Base-by-base conservation (phyloP, 2,888 invertebrate genomes). In the Morinoia aosen region DNA sequence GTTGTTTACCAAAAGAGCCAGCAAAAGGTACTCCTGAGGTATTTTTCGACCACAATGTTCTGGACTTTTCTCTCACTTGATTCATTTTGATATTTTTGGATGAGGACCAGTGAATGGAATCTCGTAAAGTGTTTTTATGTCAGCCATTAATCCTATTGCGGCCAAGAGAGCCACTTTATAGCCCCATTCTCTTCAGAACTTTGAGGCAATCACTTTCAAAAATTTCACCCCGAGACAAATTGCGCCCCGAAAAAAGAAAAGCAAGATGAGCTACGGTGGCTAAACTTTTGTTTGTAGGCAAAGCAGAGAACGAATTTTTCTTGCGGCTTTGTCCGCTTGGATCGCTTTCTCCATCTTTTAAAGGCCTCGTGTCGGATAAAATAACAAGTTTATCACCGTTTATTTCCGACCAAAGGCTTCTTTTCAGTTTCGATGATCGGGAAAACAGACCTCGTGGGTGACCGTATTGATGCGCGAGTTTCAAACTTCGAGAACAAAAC, bases 61-160 rank as follows among this genome's bases (percentile, higher is more conserved):
- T 57, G 48, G 48, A 93, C 25, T 93, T 90, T 93, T 93, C 93
- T 48, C 93, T 57, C 57, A 57, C 93, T 93, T 93, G 93, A 93
- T 57, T 93, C 93, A 93, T 93, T 93, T 57, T 57, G 93, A 57
- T 93, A 93, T 93, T 93, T 93, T 93, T 93, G 93, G 93, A 93
- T 93, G 93, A 93, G 93, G 57, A 48, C 39, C 93, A 93, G 93
- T 57, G 93, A 57, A 93, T 93, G 57, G 93, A 93, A 93, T 93
- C 93, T 93, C 95, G 64, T 95, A 95, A 95, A 95, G 95, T 95
- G 95, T 95, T 95, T 95, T 95, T 95, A 95, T 95, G 58, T 57
- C 64, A n/a, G 25, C 95, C 64, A 95, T 95, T 95, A 95, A 95
- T 95, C 95, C 56, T 58, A 95, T 95, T 95, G 95, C 64, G 95